Conservation (phyloP, 53 echinoderm and acorn worm species). For the Hippasteria phrygiana region DNA sequence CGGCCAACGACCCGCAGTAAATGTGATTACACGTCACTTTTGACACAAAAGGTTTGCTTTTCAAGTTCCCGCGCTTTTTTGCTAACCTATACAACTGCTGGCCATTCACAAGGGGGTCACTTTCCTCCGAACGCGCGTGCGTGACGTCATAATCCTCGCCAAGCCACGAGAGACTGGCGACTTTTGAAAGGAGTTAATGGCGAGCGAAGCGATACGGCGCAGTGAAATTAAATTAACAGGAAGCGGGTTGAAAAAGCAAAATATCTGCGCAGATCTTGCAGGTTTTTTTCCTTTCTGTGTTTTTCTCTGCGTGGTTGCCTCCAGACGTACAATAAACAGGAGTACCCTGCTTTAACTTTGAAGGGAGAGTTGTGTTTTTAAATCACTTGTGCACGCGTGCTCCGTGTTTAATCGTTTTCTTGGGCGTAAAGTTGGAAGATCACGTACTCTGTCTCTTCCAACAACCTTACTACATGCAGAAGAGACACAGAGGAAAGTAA, state of each 20-base stretch:
- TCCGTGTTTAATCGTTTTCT: too few relatives aligned
- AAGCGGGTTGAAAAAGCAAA: background rate
- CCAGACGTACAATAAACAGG: background rate
- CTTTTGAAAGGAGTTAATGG: background rate
- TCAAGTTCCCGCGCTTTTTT: slow-evolving; percentile 26
- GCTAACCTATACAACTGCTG: background rate
- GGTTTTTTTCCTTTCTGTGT: background rate
- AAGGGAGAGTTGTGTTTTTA: too few relatives aligned
- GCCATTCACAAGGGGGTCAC: background rate
- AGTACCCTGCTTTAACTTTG: too few relatives aligned
- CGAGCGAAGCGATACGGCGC: background rate
- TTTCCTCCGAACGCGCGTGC: background rate
- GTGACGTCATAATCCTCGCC: background rate
- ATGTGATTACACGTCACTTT: slow-evolving; percentile 45
- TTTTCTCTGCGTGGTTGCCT: background rate
- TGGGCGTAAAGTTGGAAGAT: too few relatives aligned
- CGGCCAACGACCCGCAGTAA: slow-evolving; percentile 44
- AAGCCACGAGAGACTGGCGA: background rate
- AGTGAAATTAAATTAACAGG: slow-evolving; percentile 13
- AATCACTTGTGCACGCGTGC: too few relatives aligned
- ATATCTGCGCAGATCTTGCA: background rate
- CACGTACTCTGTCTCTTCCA: too few relatives aligned
- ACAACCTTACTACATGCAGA: too few relatives aligned
- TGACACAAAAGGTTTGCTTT: slow-evolving; percentile 25
- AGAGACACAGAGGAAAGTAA: too few relatives aligned